A percentile compares a stretch with the other conserved stretches of the same genome.
phyloP scores from a whole-genome alignment of 2,113 vertebrate species.

The human (Homo sapiens) region DNA sequence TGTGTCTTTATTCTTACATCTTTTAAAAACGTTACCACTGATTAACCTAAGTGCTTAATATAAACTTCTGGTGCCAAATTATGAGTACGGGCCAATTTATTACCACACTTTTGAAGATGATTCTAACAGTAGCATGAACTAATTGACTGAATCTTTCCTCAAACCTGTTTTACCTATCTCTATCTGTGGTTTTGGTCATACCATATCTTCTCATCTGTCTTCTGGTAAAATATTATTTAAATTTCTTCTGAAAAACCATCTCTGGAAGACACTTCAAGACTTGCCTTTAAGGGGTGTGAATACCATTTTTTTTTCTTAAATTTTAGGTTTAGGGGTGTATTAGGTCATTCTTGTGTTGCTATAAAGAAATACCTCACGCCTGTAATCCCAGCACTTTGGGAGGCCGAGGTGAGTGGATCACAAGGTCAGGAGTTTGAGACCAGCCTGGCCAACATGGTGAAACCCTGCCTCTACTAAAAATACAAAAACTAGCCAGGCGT shows the following conservation, averaged over 20 bases:
- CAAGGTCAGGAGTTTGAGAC: too few relatives aligned
- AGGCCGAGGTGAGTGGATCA: too few relatives aligned
- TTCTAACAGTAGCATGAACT: neutral
- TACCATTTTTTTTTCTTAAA: neutral
- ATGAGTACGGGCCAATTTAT: neutral
- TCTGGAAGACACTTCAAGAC: neutral
- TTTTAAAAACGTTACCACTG: neutral
- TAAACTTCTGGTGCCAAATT: neutral
- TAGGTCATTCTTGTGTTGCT: too few relatives aligned
- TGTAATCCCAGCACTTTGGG: too few relatives aligned
- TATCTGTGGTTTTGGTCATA: neutral
- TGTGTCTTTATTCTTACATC: neutral
- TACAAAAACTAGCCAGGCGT: too few relatives aligned
- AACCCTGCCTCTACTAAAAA: too few relatives aligned
- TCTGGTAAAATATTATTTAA: neutral
- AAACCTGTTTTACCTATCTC: neutral
- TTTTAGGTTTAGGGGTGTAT: too few relatives aligned
- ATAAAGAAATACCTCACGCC: too few relatives aligned
- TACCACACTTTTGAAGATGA: neutral
- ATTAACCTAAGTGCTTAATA: neutral
- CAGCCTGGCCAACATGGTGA: too few relatives aligned
- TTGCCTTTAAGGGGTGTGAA: neutral
- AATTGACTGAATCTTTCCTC: neutral
- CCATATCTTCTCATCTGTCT: rapidly evolving
- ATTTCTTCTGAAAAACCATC: neutral